phyloP scores from a whole-genome alignment of 1,140 invertebrate genomes.

The Spodoptera frugiperda region DNA sequence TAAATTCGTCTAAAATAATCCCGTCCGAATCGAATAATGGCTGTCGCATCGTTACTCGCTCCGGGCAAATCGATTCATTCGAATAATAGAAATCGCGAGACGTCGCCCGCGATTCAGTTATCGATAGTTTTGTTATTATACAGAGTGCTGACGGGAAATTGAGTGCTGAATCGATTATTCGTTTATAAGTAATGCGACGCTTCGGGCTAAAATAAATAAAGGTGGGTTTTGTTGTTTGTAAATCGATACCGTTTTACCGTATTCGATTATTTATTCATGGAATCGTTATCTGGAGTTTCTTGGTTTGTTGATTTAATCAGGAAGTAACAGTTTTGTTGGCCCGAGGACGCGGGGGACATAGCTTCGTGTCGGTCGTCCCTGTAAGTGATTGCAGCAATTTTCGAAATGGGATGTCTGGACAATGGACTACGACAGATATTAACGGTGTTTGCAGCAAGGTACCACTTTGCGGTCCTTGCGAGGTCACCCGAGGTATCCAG shows the following conservation, averaged over 20 bases:
- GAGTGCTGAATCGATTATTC: constrained; percentile 64
- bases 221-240: constrained; percentile 35
- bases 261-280: constrained; percentile 46
- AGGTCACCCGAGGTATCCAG: constrained; percentile 1
- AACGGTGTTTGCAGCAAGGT: constrained; percentile 24
- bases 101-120: constrained; percentile 55
- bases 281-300: constrained; percentile 36
- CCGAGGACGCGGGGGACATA: constrained; percentile 10
- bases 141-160: constrained; percentile 59
- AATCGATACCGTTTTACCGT: constrained; percentile 40
- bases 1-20: constrained; percentile 47
- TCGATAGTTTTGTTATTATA: constrained; percentile 61
- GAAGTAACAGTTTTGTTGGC: constrained; percentile 24
- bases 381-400: constrained; percentile 38
- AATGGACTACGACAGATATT: constrained; percentile 32
- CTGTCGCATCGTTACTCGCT: constrained; percentile 58
- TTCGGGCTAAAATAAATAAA: constrained; percentile 61
- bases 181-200: constrained; percentile 56
- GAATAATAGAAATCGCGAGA: constrained; percentile 70
- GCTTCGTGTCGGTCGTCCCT: constrained; percentile 1
- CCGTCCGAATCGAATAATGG: constrained; percentile 49
- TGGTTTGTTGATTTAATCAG: constrained; percentile 41
- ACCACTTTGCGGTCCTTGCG: constrained; percentile 20
- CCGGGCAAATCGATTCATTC: constrained; percentile 68
- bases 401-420: constrained; percentile 36